phyloP scores from a whole-genome alignment of 2,797 vertebrate species.

The Phalanger gymnotis region DNA sequence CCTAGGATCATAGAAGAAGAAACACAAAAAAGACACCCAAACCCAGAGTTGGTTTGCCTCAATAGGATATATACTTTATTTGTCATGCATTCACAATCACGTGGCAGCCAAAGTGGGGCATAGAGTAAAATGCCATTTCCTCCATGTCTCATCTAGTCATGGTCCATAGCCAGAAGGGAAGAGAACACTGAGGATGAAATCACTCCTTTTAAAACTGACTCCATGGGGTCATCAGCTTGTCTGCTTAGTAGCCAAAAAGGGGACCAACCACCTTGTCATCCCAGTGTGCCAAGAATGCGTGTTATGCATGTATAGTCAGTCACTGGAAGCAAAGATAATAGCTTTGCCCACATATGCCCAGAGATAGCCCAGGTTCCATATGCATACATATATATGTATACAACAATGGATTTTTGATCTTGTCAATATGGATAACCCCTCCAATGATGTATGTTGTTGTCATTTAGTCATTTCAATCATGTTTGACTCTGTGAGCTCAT shows the following conservation, averaged over 20 bases:
- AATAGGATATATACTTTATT: background rate
- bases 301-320: no score
- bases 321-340: no score
- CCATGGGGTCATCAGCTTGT: no score
- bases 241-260: no score
- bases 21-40: background rate
- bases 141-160: background rate
- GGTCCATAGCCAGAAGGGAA: background rate
- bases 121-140: background rate
- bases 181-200: no score
- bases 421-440: background rate
- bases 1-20: background rate
- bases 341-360: no score
- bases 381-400: no score
- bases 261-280: no score
- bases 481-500: background rate
- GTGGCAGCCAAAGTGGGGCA: background rate
- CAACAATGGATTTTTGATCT: no score
- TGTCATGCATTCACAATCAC: background rate
- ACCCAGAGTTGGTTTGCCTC: background rate
- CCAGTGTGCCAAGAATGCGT: no score
- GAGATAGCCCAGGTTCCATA: no score
- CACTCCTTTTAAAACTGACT: no score
- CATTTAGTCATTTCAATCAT: background rate
- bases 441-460: background rate